These are phyloP conservation scores for Poeciliopsis turrubarensis DNA, from an alignment of 2,113 vertebrate species.

Conservation along the genomic window DNA sequence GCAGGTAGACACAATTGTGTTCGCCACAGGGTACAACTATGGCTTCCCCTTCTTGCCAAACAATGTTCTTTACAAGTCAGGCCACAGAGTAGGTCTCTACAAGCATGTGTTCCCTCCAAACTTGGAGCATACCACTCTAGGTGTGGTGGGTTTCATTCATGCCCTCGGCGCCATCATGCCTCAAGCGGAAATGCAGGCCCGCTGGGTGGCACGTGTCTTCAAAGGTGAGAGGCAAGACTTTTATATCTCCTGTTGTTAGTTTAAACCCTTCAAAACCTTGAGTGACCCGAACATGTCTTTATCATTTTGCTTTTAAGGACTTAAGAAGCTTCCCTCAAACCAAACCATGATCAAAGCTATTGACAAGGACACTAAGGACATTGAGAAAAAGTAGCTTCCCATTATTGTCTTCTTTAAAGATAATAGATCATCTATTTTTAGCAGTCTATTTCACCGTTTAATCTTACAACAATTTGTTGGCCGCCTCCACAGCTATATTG, in stretches of 20 bases:
- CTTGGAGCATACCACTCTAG: slow-evolving; percentile 86
- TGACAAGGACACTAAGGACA: slow-evolving; percentile 67
- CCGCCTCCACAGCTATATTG: slow-evolving; percentile 57
- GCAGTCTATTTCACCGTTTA: background rate
- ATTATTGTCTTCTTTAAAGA: no score
- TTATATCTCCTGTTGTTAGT: background rate
- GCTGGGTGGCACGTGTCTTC: slow-evolving; percentile 86
- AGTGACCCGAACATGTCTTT: background rate
- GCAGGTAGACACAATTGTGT: slow-evolving; percentile 85
- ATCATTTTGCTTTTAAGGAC: slow-evolving; percentile 37
- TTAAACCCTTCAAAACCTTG: background rate
- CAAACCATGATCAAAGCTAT: slow-evolving; percentile 69
- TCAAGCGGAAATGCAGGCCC: slow-evolving; percentile 87
- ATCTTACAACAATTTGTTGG: background rate
- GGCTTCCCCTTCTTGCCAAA: slow-evolving; percentile 85
- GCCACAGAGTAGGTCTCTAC: slow-evolving; percentile 81
- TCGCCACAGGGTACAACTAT: slow-evolving; percentile 90
- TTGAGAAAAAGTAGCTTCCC: slow-evolving; percentile 52
- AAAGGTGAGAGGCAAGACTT: slow-evolving; percentile 78
- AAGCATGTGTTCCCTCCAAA: slow-evolving; percentile 85
- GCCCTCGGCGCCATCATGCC: slow-evolving; percentile 89
- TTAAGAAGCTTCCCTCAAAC: slow-evolving; percentile 60
- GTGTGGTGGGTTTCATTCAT: slow-evolving; percentile 88
- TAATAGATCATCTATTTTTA: background rate
- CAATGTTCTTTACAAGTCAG: slow-evolving; percentile 74